phyloP scores from a whole-genome alignment of 2,888 invertebrate genomes.

The Nemapogon koenigi region DNA sequence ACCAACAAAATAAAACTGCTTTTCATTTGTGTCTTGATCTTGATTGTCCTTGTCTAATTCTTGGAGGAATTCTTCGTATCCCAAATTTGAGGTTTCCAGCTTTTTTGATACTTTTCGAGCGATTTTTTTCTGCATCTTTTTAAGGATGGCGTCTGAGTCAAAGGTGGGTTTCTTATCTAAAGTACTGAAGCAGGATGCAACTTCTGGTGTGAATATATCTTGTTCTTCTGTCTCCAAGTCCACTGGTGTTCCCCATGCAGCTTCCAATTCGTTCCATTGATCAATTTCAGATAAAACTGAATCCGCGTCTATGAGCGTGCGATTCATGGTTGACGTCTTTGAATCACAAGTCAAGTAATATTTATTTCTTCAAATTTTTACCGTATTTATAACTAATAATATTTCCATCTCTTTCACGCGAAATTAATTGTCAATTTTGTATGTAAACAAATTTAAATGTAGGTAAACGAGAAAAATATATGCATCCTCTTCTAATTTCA shows the following conservation, averaged over 20 bases:
- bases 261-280: slow-evolving; percentile 42
- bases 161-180: slow-evolving; percentile 39
- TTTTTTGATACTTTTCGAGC: slow-evolving; percentile 30
- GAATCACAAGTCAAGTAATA: background rate
- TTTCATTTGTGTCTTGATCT: slow-evolving; percentile 16
- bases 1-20: slow-evolving; percentile 32
- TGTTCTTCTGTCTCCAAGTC: slow-evolving; percentile 44
- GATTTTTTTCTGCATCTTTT: slow-evolving; percentile 33
- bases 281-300: slow-evolving; percentile 31
- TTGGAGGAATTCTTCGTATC: slow-evolving; percentile 40
- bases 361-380: background rate
- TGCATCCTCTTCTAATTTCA: background rate
- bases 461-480: background rate
- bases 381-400: background rate
- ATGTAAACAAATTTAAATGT: background rate
- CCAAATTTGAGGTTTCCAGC: slow-evolving; percentile 23
- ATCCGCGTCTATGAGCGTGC: slow-evolving; percentile 4
- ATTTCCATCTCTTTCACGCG: background rate
- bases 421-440: background rate
- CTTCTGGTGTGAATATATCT: slow-evolving; percentile 15
- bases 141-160: slow-evolving; percentile 42
- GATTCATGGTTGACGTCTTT: slow-evolving; percentile 3
- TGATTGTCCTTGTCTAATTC: slow-evolving; percentile 25
- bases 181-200: slow-evolving; percentile 27
- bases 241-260: slow-evolving; percentile 44